phyloP scores from a whole-genome alignment of 1,140 invertebrate genomes.

The Bombus balteatus region DNA sequence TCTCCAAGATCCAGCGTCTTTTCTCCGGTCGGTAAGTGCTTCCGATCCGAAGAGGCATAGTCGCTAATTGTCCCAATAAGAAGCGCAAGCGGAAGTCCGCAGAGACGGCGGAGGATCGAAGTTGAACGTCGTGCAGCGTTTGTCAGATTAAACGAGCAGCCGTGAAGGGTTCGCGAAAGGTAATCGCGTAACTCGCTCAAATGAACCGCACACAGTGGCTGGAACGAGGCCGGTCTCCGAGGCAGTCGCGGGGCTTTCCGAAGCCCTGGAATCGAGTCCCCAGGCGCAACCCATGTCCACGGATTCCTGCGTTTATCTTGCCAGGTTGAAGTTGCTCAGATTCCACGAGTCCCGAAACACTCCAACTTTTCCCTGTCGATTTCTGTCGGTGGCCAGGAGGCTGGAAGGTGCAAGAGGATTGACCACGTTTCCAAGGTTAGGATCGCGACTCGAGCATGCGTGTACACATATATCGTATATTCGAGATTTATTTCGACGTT shows the following conservation, averaged over 20 bases:
- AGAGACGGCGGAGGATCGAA: background rate
- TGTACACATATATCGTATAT: too few relatives aligned
- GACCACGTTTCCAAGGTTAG: too few relatives aligned
- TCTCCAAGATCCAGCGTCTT: background rate
- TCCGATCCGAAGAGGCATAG: background rate
- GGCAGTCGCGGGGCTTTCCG: conserved; percentile 58
- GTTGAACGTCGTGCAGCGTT: conserved; percentile 27
- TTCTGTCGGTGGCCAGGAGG: background rate
- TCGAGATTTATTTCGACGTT: too few relatives aligned
- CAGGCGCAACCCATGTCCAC: background rate
- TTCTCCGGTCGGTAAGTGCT: background rate
- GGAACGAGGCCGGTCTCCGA: background rate
- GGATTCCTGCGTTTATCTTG: conserved; percentile 47
- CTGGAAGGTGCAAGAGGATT: background rate
- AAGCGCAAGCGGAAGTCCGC: background rate
- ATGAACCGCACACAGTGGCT: conserved; percentile 39
- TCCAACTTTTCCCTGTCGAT: background rate
- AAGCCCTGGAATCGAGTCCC: conserved; percentile 64
- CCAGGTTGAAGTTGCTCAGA: conserved; percentile 12
- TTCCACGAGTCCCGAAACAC: conserved; percentile 22
- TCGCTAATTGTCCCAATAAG: conserved; percentile 42
- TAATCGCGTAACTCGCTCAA: conserved; percentile 69
- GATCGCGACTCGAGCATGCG: too few relatives aligned
- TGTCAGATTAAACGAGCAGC: conserved; percentile 52
- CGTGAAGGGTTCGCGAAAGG: conserved; percentile 39